phyloP scores from a whole-genome alignment of 2,113 vertebrate genomes.

The Microcebus griseorufus region DNA sequence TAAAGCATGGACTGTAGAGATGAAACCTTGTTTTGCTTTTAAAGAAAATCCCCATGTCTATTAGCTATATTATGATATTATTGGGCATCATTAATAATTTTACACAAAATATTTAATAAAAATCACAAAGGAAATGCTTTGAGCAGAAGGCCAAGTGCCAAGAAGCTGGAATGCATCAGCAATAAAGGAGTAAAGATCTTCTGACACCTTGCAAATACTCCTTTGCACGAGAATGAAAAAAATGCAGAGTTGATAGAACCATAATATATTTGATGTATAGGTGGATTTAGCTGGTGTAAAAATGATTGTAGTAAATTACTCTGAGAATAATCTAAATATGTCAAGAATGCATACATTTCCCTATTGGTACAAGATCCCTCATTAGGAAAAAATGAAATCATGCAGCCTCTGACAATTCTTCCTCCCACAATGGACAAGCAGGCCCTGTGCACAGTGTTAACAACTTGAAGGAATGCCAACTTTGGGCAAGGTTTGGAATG shows the following conservation, averaged over 20 bases:
- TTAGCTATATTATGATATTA: neutral
- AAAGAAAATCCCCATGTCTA: neutral
- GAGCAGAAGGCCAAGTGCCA: neutral
- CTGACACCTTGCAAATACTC: neutral
- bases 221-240: neutral
- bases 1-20: neutral
- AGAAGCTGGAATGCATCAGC: neutral
- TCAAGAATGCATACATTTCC: slow-evolving; percentile 16
- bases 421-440: slow-evolving; percentile 6
- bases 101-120: neutral
- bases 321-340: slow-evolving; percentile 45
- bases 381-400: slow-evolving; percentile 52
- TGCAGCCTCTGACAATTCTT: slow-evolving; percentile 5
- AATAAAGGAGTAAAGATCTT: neutral
- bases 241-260: neutral
- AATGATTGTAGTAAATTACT: slow-evolving; percentile 60
- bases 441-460: neutral
- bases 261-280: slow-evolving; percentile 55
- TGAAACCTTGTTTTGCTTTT: slow-evolving; percentile 10
- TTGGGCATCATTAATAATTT: neutral
- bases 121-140: neutral
- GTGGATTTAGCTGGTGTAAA: slow-evolving; percentile 46
- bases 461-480: slow-evolving; percentile 22
- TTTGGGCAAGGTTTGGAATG: slow-evolving; percentile 46
- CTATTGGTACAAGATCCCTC: neutral